phyloP scores from a whole-genome alignment of 2,888 invertebrate species.

The Mythimna lalbum region DNA sequence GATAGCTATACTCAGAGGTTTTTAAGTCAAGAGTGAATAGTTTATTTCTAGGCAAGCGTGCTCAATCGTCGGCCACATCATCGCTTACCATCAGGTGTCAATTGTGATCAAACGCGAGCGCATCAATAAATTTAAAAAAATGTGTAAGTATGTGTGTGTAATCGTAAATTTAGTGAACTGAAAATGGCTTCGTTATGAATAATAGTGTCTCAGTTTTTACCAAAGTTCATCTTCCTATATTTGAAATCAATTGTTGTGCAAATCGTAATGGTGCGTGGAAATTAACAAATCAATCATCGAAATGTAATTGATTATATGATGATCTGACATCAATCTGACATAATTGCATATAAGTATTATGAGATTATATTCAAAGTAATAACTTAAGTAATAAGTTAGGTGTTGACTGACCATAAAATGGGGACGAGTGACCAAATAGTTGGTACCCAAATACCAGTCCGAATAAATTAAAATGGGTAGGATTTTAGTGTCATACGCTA shows the following conservation, averaged over 20 bases:
- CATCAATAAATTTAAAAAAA: too few relatives aligned
- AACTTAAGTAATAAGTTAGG: background rate
- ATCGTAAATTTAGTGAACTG: background rate
- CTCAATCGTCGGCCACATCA: too few relatives aligned
- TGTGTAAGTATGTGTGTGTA: background rate
- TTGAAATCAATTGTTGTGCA: conserved; percentile 36
- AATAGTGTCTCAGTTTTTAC: background rate
- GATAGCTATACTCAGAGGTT: too few relatives aligned
- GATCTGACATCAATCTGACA: conserved; percentile 32
- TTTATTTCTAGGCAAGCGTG: too few relatives aligned
- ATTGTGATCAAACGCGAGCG: too few relatives aligned
- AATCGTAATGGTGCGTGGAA: conserved; percentile 18
- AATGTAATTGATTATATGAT: conserved; percentile 29
- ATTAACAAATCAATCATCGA: conserved; percentile 32
- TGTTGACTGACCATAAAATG: background rate
- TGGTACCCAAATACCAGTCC: background rate
- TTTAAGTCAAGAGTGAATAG: too few relatives aligned
- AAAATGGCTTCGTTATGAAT: background rate
- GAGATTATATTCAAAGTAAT: conserved; percentile 8
- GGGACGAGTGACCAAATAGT: background rate
- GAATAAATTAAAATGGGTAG: too few relatives aligned
- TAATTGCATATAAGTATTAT: conserved; percentile 20
- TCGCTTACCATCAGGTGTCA: too few relatives aligned
- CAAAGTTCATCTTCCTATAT: background rate
- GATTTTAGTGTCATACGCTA: too few relatives aligned